These are phyloP conservation scores for Aptenodytes patagonicus DNA, from an alignment of 2,113 vertebrate species.

Conservation along the genomic window DNA sequence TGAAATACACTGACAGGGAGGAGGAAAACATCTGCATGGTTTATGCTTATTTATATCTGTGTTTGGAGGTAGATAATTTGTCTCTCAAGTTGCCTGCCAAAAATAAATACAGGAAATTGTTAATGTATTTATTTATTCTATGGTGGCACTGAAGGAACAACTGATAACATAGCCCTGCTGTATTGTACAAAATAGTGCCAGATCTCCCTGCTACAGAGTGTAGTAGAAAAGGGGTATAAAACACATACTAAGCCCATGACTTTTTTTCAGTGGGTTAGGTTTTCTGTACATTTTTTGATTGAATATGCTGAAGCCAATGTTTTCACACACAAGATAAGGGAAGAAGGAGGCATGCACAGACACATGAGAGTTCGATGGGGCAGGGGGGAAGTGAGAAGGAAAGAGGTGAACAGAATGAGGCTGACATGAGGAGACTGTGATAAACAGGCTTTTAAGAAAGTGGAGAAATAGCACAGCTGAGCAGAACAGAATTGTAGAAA, in stretches of 20 bases:
- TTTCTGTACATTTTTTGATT: background rate
- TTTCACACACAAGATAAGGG: background rate
- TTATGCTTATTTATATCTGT: slow-evolving; percentile 35
- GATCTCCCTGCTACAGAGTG: background rate
- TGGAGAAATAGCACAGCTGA: background rate
- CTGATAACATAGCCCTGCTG: background rate
- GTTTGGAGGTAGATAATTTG: slow-evolving; percentile 26
- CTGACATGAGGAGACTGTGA: background rate
- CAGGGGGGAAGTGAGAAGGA: background rate
- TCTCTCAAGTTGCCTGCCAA: background rate
- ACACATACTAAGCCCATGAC: background rate
- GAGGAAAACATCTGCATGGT: background rate
- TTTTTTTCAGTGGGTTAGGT: background rate
- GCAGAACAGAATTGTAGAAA: background rate
- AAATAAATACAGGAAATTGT: slow-evolving; percentile 28
- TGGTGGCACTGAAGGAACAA: background rate
- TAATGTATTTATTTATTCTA: slow-evolving; percentile 16
- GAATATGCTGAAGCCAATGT: background rate
- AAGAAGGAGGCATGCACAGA: background rate
- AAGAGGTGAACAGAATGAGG: background rate
- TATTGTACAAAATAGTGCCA: background rate
- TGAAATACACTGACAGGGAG: background rate
- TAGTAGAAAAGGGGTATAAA: background rate
- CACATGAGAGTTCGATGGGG: background rate
- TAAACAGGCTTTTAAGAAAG: background rate